Evolutionary conservation across 2,113 vertebrate genomes (phyloP).

Genomic region (Phyllopteryx taeniolatus): DNA sequence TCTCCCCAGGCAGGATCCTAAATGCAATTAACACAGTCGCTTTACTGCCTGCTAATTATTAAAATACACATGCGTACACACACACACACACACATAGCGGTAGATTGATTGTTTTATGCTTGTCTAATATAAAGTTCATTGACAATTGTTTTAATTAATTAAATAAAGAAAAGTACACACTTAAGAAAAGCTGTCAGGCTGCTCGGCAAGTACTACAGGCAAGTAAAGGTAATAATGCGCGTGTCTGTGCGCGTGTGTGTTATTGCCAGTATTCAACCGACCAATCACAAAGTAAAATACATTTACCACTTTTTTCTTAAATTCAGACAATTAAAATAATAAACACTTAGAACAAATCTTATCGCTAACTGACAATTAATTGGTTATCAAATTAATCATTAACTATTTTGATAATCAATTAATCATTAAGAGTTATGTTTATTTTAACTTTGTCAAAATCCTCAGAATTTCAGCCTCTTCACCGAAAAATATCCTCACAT

Average conservation of each 20-base stretch:
- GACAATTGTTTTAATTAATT: conserved; percentile 79
- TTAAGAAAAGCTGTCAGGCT: conserved; percentile 72
- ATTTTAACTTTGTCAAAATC: no score
- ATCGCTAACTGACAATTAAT: no score
- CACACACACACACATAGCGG: conserved; percentile 8
- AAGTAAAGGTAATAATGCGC: conserved; percentile 70
- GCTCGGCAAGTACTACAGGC: conserved; percentile 60
- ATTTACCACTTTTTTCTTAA: no score
- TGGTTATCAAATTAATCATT: no score
- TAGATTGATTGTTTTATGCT: conserved; percentile 77
- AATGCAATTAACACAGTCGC: conserved; percentile 98
- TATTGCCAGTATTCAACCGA: neutral
- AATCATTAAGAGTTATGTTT: no score
- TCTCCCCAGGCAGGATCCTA: conserved; percentile 90
- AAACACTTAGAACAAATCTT: no score
- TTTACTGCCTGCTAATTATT: conserved; percentile 99
- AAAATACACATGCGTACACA: conserved; percentile 62
- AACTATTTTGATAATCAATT: no score
- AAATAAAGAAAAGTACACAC: conserved; percentile 75
- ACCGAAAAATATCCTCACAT: no score
- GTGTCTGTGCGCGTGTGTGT: no score
- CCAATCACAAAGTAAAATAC: neutral
- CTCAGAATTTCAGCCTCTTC: no score
- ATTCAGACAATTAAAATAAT: no score
- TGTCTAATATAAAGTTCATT: conserved; percentile 83